Base-by-base conservation (phyloP, 2,797 vertebrate species). In the Chiroxiphia lanceolata region DNA sequence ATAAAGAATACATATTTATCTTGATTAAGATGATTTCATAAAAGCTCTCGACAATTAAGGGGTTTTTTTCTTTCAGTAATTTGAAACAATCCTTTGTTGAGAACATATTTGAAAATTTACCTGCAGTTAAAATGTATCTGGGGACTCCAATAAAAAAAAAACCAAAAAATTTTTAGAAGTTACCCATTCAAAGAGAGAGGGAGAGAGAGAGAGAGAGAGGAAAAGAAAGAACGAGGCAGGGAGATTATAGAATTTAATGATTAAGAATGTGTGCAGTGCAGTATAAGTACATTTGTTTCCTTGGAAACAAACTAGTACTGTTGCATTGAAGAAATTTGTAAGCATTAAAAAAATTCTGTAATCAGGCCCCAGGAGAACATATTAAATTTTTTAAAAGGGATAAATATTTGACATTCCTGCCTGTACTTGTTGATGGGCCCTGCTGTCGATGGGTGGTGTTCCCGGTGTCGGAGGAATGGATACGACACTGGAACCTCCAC, bases 321-420 rank as follows among this genome's bases (percentile, higher is more conserved):
- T 97, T 92, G 72, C 94, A 96, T 92, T 80, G 90, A 97, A 98
- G 95, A 97, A 98, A 98, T 98, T 96, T 97, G 91, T 97, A 97
- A 97, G 97, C 96, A 96, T 98, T 98, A 97, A 97, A 97, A 97
- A 97, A 97, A 97, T 98, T 98, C 97, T 97, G 89, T 98, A 98
- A 98, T 97, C 97, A 97, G 96, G 83, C 86, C 96, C 96, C 96
- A 95, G 93, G 96, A 97, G 97, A 97, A 97, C 96, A 92, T 94
- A 97, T 95, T 97, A 97, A 94, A 97, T 83, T 95, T 97, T 97
- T 97, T 95, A 96, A 97, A 97, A 95, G 87, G 89, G 98, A 98
- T 97, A 97, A 97, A 97, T 98, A 97, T 98, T 98, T 97, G 97
- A 97, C 96, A 69, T 97, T 97, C 75, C 88, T 95, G 93, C 68